Conservation (phyloP, 2,888 invertebrate species). For the Neoscelio sp. region DNA sequence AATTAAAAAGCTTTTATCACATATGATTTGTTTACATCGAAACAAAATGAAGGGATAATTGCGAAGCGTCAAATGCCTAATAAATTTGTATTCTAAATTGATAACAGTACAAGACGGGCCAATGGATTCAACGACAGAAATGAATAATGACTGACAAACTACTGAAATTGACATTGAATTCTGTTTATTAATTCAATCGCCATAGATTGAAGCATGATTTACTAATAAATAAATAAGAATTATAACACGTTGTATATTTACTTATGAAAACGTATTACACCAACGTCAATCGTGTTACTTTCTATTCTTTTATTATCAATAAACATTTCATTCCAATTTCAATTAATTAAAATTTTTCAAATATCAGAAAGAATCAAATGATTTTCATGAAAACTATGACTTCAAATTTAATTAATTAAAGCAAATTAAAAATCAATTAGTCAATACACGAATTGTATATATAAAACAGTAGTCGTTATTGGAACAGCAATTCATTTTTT, state of each 20-base stretch:
- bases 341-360: no score
- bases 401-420: no score
- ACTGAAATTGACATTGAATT: conserved; percentile 39
- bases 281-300: neutral
- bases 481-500: no score
- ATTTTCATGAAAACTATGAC: no score
- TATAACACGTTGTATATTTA: conserved; percentile 3
- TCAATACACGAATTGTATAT: no score
- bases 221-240: conserved; percentile 20
- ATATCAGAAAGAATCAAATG: no score
- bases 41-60: conserved; percentile 25
- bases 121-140: conserved; percentile 14
- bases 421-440: no score
- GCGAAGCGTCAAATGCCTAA: conserved; percentile 29
- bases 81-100: conserved; percentile 21
- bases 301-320: neutral
- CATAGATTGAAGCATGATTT: conserved; percentile 6
- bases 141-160: conserved; percentile 32
- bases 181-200: conserved; percentile 11
- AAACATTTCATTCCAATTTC: no score
- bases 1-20: no score
- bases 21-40: neutral
- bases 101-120: conserved; percentile 15
- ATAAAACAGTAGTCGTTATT: no score
- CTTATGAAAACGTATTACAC: conserved; percentile 7